phyloP scores from a whole-genome alignment of 2,888 invertebrate genomes.

The Syrista parreyssii region DNA sequence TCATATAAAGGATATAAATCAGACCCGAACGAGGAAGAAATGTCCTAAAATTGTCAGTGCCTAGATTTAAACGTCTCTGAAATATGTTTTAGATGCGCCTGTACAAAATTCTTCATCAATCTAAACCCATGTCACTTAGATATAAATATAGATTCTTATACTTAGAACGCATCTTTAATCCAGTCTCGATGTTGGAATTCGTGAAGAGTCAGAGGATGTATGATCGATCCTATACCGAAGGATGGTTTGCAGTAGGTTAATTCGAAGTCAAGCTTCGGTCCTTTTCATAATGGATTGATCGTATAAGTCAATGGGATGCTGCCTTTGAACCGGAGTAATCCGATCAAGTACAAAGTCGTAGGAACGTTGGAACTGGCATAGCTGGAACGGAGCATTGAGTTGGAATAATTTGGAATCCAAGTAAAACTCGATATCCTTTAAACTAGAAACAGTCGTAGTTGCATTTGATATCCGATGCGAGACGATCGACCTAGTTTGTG shows the following conservation, averaged over 20 bases:
- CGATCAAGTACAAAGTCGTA: neutral
- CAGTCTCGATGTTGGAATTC: neutral
- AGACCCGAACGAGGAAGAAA: too few relatives aligned
- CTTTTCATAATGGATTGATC: neutral
- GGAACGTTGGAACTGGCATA: neutral
- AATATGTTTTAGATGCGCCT: neutral
- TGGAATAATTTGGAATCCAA: neutral
- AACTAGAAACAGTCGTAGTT: neutral
- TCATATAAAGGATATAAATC: too few relatives aligned
- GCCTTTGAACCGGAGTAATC: neutral
- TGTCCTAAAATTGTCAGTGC: too few relatives aligned
- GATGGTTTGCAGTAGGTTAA: neutral
- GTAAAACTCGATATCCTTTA: neutral
- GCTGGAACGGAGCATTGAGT: neutral
- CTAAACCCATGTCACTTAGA: neutral
- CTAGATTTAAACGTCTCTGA: too few relatives aligned
- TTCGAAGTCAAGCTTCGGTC: neutral
- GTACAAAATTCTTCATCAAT: neutral
- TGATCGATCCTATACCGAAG: neutral
- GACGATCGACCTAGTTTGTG: too few relatives aligned
- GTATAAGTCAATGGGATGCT: neutral
- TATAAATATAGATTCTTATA: neutral
- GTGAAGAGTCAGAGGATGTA: neutral
- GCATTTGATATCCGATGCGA: neutral
- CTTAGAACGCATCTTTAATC: neutral